Base-by-base conservation (phyloP, 2,113 vertebrate species). In the Casuarius casuarius region DNA sequence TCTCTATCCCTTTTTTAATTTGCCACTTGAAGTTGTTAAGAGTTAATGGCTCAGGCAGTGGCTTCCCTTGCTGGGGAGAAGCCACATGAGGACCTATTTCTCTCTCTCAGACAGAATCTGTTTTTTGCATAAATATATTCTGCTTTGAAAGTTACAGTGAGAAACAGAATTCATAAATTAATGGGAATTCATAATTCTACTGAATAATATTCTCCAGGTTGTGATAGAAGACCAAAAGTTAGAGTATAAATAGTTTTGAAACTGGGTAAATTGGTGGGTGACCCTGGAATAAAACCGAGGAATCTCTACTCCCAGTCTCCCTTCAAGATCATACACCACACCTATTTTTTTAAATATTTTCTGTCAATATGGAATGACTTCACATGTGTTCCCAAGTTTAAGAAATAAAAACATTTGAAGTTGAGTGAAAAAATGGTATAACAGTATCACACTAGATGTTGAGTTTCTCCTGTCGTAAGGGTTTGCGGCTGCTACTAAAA, bases 21-120 rank as follows among this genome's bases (percentile, higher is more conserved):
- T 87, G 48, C 66, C 22, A 16, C 22, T 89, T 65, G 26, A 91
- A 92, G 71, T 70, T 62, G 20, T 65, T 44, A 49, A 38, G 54
- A 68, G 22, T 76, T 84, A 90, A 58, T 58, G 52, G 44, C 48
- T 92, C 13, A 54, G 42, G 29, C 29, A 68, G 33, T 35, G 35
- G 16, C 20, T 92, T 90, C 22, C 7, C 7, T 75, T 91, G 14
- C 70, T 81, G 13, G 33, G 40, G 26, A 81, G 35, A 73, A 90
- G 38, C 28, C 0, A 0, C 40, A 59, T 0, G 2, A 76, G 22
- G 38, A 87, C 12, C 75, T 10, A 33, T 65, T 72, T 89, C 68
- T 72, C 4, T 58, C 33, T 84, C n/a, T 91, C 28, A 82, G 28
- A 23, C 33, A 75, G 16, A 19, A 28, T 74, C 22, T 89, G 22